Conservation (phyloP, 2,888 invertebrate species). For the Patella caerulea region DNA sequence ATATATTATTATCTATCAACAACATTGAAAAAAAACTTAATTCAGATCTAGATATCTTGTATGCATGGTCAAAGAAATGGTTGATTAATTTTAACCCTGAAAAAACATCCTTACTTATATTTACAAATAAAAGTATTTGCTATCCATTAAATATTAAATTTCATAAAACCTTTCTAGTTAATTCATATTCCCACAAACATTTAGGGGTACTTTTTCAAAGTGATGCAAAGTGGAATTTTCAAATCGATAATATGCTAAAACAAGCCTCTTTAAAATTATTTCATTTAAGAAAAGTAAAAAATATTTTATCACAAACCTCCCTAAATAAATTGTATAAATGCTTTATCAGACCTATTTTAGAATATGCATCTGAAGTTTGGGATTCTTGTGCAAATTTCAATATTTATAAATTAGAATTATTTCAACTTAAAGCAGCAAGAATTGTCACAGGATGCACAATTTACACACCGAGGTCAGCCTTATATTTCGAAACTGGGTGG, state of each 20-base stretch:
- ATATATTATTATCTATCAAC: neutral
- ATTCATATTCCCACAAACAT: neutral
- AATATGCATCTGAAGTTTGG: neutral
- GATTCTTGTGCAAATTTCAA: neutral
- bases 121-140: neutral
- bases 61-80: neutral
- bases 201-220: neutral
- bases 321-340: neutral
- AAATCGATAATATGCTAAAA: neutral
- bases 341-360: neutral
- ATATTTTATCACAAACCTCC: neutral
- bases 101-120: neutral
- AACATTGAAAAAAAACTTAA: neutral
- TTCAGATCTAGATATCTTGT: neutral
- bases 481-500: constrained; percentile 4
- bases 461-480: neutral
- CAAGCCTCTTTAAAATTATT: neutral
- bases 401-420: neutral
- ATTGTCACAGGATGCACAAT: neutral
- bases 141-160: neutral
- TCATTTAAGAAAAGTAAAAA: neutral
- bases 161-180: neutral
- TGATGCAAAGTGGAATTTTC: neutral
- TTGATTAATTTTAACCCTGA: neutral
- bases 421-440: neutral